Base-by-base conservation (phyloP, 2,797 vertebrate genomes). In the Xenentodon cancila region DNA sequence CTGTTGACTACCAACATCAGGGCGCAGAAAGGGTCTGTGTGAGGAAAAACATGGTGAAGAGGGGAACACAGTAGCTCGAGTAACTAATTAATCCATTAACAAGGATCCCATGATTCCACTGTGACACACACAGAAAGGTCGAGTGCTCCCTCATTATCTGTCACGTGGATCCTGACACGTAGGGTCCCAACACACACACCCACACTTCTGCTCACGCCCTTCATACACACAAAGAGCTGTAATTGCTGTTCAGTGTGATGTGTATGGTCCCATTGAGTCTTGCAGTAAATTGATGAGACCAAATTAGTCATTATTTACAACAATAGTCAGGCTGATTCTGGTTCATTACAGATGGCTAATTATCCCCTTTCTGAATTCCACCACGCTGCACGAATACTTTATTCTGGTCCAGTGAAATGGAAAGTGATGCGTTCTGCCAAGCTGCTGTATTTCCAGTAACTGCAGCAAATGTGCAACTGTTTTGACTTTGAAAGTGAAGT, bases 231-330 rank as follows among this genome's bases (percentile, higher is more conserved):
- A 86, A 52, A 75, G 61, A 61, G 43, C 65, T 75, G 55, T 86
- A 85, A 87, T 87, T 89, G 83, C 85, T 84, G 72, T 71, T 84
- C 78, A 86, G 75, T 86, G 81, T 73, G 80, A 86, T 81, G 80
- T 82, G 69, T 69, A 69, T 68, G 75, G 73, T 76, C 76, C 82
- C 73, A 77, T 79, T 80, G 78, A 80, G 80, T 85, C 80, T 84
- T 84, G 84, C 83, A 67, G 80, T 79, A 71, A 86, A 89, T 85
- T 83, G 74, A 80, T 71, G 66, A 81, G 69, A 65, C 77, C 79
- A 87, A 89, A 86, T 88, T 86, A 84, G 79, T 88, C 81, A 89
- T 89, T 90, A 90, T 91, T 92, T 89, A 81, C 84, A 78, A 81
- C 82, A 89, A 81, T 82, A 82, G 82, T 77, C 79, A 56, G 32